Evolutionary conservation across 2,113 vertebrate species (phyloP).

Genomic region (Tetraodon nigroviridis): DNA sequence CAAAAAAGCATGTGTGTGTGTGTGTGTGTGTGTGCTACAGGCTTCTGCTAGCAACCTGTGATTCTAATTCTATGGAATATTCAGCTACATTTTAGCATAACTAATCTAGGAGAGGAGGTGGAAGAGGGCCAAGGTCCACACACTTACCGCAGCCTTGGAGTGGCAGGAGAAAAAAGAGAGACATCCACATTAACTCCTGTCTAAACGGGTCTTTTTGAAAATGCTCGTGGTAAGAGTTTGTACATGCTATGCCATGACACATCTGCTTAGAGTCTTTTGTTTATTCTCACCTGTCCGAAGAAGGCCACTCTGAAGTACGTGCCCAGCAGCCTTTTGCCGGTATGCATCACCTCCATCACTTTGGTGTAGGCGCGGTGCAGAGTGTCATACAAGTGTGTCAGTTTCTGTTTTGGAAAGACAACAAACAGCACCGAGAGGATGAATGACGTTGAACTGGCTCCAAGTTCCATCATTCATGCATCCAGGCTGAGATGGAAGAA

Average conservation of each 20-base stretch:
- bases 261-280: not conserved
- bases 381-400: conserved; percentile 93
- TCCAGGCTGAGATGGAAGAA: too few species aligned
- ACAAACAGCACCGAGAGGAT: conserved; percentile 5
- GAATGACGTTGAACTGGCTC: not conserved
- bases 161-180: conserved; percentile 49
- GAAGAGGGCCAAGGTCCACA: conserved; percentile 20
- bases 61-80: too few species aligned
- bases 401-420: conserved; percentile 75
- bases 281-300: conserved; percentile 88
- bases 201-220: not conserved
- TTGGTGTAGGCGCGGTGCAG: conserved; percentile 96
- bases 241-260: not conserved
- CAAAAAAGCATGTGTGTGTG: too few species aligned
- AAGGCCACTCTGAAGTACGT: conserved; percentile 98
- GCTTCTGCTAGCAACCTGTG: too few species aligned
- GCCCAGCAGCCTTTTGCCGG: conserved; percentile 89
- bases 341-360: conserved; percentile 96
- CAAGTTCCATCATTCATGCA: not conserved
- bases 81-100: not conserved
- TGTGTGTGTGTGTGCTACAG: too few species aligned
- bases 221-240: not conserved
- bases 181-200: conserved; percentile 33
- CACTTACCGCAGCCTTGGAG: conserved; percentile 96
- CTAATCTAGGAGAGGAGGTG: conserved; percentile 12